Evolutionary conservation across 2,113 vertebrate genomes (phyloP), one percentile per base, ranked within the genome.

Genomic region (Ciconia maguari): DNA sequence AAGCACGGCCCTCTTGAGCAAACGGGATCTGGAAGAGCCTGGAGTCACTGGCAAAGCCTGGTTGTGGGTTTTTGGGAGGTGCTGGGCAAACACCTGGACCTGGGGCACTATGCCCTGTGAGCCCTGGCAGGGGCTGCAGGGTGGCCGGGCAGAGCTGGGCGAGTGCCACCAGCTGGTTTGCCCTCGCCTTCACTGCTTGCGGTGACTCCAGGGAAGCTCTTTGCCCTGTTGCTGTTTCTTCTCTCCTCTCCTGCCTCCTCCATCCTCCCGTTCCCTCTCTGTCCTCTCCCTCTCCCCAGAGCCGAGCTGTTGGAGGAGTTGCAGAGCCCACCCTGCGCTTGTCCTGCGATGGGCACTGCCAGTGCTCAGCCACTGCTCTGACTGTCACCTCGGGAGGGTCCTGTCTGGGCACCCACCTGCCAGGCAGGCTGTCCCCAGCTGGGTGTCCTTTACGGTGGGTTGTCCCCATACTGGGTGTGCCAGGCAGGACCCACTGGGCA

Each of bases 231-330:
- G 44, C 62, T 83, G 4, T 29, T 76, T 80, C 26, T 71, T 64
- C 17, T 65, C 17, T 48, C 46, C 44, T 77, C 75, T 74, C 46
- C 26, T 79, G 38, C 75, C 74, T 60, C 93, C 81, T 83, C 61
- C 11, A 7, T 36, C 58, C 24, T 54, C 46, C 16, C 2, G 0
- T 42, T 86, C 83, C n/a, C 44, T 95, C 79, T 78, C 57, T 91
- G 62, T 96, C 93, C 77, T 81, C 58, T 46, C 41, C 13, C 17
- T 82, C 61, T 93, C 48, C 72, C 93, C 97, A 99, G 98, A 98
- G 98, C 99, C 91, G 98, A 99, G 98, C 98, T 99, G 98, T 98
- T 99, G 96, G 97, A 98, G 75, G 98, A 99, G 97, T 98, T 98
- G 96, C 98, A 94, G 99, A 99, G 96, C 98, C 99, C 96, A 25